Evolutionary conservation across 2,113 vertebrate genomes (phyloP).

Genomic region (Osmerus eperlanus): DNA sequence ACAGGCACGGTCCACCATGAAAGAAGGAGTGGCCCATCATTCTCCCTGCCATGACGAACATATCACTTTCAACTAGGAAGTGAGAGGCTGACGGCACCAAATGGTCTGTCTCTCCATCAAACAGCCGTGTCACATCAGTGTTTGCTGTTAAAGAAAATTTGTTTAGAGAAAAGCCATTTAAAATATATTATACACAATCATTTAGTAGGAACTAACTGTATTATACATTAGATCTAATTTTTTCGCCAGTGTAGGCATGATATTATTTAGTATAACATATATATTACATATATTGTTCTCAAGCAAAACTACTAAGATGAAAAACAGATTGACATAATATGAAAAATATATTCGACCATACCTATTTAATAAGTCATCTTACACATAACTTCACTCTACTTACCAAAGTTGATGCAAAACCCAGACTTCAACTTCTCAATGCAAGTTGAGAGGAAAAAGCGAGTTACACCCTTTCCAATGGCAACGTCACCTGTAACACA

Average conservation of each 20-base stretch:
- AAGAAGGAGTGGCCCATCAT: constrained; percentile 30
- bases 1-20: constrained; percentile 29
- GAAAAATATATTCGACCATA: background rate
- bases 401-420: constrained; percentile 23
- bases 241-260: background rate
- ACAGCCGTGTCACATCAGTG: constrained; percentile 17
- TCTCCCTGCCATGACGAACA: constrained; percentile 31
- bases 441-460: constrained; percentile 22
- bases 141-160: constrained; percentile 20
- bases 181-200: background rate
- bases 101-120: constrained; percentile 30
- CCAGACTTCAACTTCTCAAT: constrained; percentile 21
- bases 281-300: background rate
- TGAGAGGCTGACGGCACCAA: constrained; percentile 35
- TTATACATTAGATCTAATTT: background rate
- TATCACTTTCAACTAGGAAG: constrained; percentile 31
- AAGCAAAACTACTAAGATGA: background rate
- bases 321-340: background rate
- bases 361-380: background rate
- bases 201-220: background rate
- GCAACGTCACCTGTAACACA: background rate
- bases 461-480: constrained; percentile 15
- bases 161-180: background rate
- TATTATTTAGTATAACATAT: background rate
- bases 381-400: constrained; percentile 15